Base-by-base conservation (phyloP, 2,888 invertebrate species). In the Miltochrista miniata region DNA sequence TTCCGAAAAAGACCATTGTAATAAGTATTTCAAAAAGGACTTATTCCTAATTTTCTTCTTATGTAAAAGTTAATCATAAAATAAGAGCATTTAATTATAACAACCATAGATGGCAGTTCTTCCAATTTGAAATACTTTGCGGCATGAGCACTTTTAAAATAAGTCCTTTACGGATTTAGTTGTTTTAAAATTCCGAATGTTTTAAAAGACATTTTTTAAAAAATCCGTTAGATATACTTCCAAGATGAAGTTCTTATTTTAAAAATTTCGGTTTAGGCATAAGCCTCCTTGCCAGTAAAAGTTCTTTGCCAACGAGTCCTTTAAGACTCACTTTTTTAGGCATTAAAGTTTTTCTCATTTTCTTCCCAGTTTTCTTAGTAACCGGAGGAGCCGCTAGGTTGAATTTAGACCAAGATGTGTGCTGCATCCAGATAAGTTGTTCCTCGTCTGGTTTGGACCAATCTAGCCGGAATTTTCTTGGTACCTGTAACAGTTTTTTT, bases 261-360 rank as follows among this genome's bases (percentile, higher is more conserved):
- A 43, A 24, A 35, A 43, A 43, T 35, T 43, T 43, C 7, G 18
- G 12, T 7, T 24, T 43, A 5, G 43, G 35, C 43, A 43, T 24
- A 1, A 43, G 34, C 10, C 43, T 9, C 24, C 43, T 43, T 0
- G 43, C 43, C 35, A 43, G 18, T 5, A 43, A 2, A 1, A 43
- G 7, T 1, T 43, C 13, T 10, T 13, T 13, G 9, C 43, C 43
- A 5, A 7, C 12, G 0, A 43, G 24, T 4, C 35, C 43, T 24
- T 43, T 24, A 2, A 43, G 35, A 5, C 13, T 7, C 2, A 43
- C 15, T 43, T 35, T 15, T 3, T 24, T 13, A 0, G 43, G 43
- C 13, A 43, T 8, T 5, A 43, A 13, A 35, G 10, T 13, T 10
- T 24, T 24, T 11, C 24, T 18, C 5, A 24, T 2, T 12, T 12